These are phyloP conservation scores for Stenolophus ochropezus DNA, from an alignment of 2,888 invertebrate species.

Conservation along the genomic window DNA sequence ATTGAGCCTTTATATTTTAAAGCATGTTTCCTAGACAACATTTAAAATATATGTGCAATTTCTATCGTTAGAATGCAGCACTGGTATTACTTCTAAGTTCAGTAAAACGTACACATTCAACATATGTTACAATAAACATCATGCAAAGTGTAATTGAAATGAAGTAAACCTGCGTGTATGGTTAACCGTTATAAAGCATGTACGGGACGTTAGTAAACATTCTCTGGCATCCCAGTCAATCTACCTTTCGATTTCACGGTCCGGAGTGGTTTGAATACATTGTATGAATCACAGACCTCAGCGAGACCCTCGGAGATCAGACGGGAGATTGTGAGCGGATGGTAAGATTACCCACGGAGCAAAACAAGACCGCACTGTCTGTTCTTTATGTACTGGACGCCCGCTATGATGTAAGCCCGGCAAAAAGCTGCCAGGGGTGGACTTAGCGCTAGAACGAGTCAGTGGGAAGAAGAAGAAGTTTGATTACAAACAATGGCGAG, in stretches of 20 bases:
- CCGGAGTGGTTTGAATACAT: not conserved
- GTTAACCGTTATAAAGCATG: too few species aligned
- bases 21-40: too few species aligned
- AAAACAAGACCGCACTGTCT: constrained; percentile 25
- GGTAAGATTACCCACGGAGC: constrained; percentile 23
- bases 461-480: not conserved
- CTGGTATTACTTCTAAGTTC: too few species aligned
- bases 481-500: not conserved
- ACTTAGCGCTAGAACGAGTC: not conserved
- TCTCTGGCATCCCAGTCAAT: not conserved
- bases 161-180: too few species aligned
- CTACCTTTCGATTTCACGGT: not conserved
- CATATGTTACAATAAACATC: too few species aligned
- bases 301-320: constrained; percentile 25
- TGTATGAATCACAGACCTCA: not conserved
- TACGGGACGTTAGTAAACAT: not conserved
- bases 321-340: constrained; percentile 11
- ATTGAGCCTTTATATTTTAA: too few species aligned
- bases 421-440: not conserved
- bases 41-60: too few species aligned
- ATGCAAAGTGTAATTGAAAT: too few species aligned
- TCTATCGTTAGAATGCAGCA: too few species aligned
- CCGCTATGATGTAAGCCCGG: constrained; percentile 35
- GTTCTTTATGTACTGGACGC: constrained; percentile 26
- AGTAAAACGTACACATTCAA: too few species aligned